Evolutionary conservation across 1,140 invertebrate species (phyloP).

Genomic region (Zaprionus ghesquierei): DNA sequence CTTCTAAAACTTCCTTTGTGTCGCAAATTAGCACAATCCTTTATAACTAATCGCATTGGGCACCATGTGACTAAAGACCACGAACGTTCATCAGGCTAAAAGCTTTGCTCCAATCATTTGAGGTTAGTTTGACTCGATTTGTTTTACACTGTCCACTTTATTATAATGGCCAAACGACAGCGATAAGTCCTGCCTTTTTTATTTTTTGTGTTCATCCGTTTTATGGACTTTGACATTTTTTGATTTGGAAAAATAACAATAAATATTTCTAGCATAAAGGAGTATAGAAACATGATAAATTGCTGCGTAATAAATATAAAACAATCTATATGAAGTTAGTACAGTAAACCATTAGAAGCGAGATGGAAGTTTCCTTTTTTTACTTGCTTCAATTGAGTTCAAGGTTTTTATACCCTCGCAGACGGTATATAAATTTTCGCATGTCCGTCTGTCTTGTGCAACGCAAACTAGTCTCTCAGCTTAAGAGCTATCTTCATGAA

Average conservation of each 20-base stretch:
- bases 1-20: not conserved
- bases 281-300: constrained; percentile 1
- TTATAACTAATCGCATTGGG: constrained; percentile 8
- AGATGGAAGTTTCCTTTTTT: no score
- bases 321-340: not conserved
- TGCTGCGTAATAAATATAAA: not conserved
- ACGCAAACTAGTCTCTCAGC: no score
- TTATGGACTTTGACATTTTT: constrained; percentile 46
- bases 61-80: not conserved
- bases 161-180: not conserved
- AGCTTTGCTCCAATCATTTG: not conserved
- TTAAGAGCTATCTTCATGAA: no score
- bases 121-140: no score
- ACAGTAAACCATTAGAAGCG: not conserved
- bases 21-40: constrained; percentile 13
- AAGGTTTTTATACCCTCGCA: no score
- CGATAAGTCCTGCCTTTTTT: constrained; percentile 11
- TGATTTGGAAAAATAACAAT: constrained; percentile 35
- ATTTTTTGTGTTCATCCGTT: constrained; percentile 66
- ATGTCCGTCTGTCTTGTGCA: no score
- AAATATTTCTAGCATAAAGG: constrained; percentile 16
- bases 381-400: not conserved
- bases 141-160: not conserved
- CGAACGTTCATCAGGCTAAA: not conserved
- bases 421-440: no score